Base-by-base conservation (phyloP, 2,888 invertebrate species). In the Actias luna region DNA sequence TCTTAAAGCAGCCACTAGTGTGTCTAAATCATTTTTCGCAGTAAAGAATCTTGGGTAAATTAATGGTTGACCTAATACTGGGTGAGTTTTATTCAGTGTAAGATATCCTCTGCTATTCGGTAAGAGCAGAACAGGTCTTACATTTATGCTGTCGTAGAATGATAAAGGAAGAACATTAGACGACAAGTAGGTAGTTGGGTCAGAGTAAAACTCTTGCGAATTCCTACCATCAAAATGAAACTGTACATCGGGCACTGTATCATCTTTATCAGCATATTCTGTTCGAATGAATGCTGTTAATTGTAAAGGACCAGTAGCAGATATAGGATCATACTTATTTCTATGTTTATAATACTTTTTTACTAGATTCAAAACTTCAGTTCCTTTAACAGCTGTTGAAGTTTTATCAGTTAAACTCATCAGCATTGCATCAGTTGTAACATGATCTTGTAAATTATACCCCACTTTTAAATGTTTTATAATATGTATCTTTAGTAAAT, bases 361-460 rank as follows among this genome's bases (percentile, higher is more conserved):
- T 0, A 93, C 66, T 74, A 91, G 87, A 22, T 75, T 66, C 10
- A 91, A 66, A 18, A 89, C 69, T 76, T 88, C 73, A 2, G 87
- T 75, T 8, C 78, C 79, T 59, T 67, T 71, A 27, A 89, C 81
- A 18, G 81, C 69, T 0, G 94, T 94, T 0, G 93, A 87, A 0
- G 94, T 92, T 71, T 87, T 80, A 69, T 94, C 94, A 0, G 86
- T 84, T 16, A 95, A 82, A 2, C 86, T 85, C 75, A 94, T 91
- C 1, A 94, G 75, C 64, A 94, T 89, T 25, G 87, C 88, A 67
- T 87, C 82, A 46, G 77, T 94, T 69, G 87, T 94, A 1, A 94
- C 90, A 76, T 96, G 96, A 76, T 96, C 95, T 72, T 96, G 96
- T n/a, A 96, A 84, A 79, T 96, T 96, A 69, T 92, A 87, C 0